Conservation (phyloP, 1,140 invertebrate species). For the Acyrthosiphon pisum region DNA sequence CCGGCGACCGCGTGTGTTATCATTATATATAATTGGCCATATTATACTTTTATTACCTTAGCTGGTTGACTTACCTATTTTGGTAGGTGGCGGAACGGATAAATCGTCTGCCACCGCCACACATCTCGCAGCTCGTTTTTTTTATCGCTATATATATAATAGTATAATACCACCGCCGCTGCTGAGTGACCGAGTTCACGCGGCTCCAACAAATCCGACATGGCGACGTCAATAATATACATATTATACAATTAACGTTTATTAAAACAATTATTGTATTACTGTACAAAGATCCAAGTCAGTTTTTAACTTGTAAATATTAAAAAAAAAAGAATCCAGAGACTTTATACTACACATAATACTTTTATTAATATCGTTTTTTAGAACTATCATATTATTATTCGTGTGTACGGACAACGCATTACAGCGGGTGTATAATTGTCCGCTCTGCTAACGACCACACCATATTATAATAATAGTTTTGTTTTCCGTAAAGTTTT, state of each 20-base stretch:
- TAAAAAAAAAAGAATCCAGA: not conserved
- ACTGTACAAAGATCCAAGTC: not conserved
- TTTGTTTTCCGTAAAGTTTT: not conserved
- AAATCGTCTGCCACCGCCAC: not conserved
- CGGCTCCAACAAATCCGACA: not conserved
- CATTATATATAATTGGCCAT: conserved; percentile 21
- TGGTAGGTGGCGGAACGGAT: not conserved
- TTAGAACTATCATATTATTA: not conserved
- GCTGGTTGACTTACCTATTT: not conserved
- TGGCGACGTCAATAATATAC: not conserved
- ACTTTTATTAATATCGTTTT: no score
- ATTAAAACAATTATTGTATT: not conserved
- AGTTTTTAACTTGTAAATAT: not conserved
- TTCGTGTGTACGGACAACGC: not conserved
- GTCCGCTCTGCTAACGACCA: not conserved
- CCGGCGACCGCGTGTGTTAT: not conserved
- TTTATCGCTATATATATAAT: not conserved
- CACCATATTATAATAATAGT: not conserved
- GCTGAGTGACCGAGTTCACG: not conserved
- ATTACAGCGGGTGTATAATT: not conserved
- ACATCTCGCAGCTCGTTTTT: not conserved
- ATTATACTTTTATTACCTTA: not conserved
- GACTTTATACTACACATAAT: not conserved
- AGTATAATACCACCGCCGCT: no score
- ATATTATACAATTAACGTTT: not conserved